Evolutionary conservation across 2,797 vertebrate species (phyloP).

Genomic region (Labeo calbasu): DNA sequence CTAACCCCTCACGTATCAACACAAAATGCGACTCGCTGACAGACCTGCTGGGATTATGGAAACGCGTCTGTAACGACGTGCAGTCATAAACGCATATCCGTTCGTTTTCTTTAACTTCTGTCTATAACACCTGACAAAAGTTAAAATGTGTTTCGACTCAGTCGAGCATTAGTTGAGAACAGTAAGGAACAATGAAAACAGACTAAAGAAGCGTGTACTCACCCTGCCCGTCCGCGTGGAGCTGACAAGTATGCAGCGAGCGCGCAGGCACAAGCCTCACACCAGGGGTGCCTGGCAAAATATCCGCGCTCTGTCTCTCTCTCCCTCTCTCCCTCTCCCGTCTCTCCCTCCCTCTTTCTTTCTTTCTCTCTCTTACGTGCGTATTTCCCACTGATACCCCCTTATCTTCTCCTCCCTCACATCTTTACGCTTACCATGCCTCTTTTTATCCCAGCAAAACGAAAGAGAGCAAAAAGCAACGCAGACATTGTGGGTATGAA

Average conservation of each 20-base stretch:
- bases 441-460: background rate
- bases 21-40: background rate
- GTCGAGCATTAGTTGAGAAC: slow-evolving; percentile 13
- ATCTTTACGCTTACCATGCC: background rate
- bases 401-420: slow-evolving; percentile 16
- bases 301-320: slow-evolving; percentile 49
- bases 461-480: background rate
- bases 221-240: slow-evolving; percentile 56
- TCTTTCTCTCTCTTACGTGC: slow-evolving; percentile 35
- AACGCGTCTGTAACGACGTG: background rate
- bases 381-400: slow-evolving; percentile 21
- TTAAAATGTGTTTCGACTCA: slow-evolving; percentile 8
- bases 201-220: slow-evolving; percentile 42
- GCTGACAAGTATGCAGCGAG: slow-evolving; percentile 68
- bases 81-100: background rate
- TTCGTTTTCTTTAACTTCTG: slow-evolving; percentile 19
- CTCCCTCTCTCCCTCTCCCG: slow-evolving; percentile 52
- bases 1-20: background rate
- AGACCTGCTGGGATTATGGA: slow-evolving; percentile 18
- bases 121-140: slow-evolving; percentile 22
- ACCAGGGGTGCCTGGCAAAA: slow-evolving; percentile 67
- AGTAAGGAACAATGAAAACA: slow-evolving; percentile 24
- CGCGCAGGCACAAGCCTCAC: slow-evolving; percentile 72
- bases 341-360: slow-evolving; percentile 40
- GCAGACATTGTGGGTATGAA: background rate